phyloP scores from a whole-genome alignment of 2,797 vertebrate species.

The Crenichthys baileyi region DNA sequence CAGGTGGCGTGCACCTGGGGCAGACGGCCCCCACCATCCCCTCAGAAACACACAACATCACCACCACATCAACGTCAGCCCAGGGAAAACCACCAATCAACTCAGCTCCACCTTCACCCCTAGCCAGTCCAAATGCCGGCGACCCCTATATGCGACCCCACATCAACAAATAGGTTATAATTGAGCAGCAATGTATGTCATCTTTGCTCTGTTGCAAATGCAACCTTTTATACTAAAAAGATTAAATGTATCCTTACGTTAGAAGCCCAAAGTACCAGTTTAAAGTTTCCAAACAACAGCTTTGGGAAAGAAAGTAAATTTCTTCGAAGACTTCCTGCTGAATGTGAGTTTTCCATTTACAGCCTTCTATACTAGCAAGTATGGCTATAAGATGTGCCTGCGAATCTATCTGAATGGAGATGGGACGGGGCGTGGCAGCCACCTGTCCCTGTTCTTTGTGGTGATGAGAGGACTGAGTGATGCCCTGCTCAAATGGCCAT shows the following conservation, averaged over 20 bases:
- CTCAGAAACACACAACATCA: too few species aligned
- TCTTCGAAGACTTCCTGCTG: not conserved
- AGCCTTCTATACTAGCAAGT: slow-evolving; percentile 98
- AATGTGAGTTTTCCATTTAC: not conserved
- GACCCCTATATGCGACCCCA: too few species aligned
- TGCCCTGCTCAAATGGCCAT: slow-evolving; percentile 95
- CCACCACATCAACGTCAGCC: too few species aligned
- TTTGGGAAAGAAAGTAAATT: not conserved
- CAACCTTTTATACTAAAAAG: too few species aligned
- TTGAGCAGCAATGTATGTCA: not conserved
- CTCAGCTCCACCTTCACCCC: too few species aligned
- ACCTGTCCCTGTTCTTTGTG: slow-evolving; percentile 97
- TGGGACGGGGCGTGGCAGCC: slow-evolving; percentile 92
- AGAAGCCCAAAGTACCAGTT: not conserved
- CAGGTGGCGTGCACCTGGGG: too few species aligned
- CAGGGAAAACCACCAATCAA: too few species aligned
- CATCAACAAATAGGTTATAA: not conserved
- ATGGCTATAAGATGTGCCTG: slow-evolving; percentile 98
- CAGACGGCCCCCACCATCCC: too few species aligned
- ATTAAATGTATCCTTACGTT: not conserved
- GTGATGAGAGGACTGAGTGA: slow-evolving; percentile 96
- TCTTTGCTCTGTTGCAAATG: too few species aligned
- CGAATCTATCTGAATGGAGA: slow-evolving; percentile 96
- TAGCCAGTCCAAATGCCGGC: too few species aligned
- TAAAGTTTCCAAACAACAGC: not conserved